Conservation (phyloP, 2,113 vertebrate genomes). For the Odobenus rosmarus region DNA sequence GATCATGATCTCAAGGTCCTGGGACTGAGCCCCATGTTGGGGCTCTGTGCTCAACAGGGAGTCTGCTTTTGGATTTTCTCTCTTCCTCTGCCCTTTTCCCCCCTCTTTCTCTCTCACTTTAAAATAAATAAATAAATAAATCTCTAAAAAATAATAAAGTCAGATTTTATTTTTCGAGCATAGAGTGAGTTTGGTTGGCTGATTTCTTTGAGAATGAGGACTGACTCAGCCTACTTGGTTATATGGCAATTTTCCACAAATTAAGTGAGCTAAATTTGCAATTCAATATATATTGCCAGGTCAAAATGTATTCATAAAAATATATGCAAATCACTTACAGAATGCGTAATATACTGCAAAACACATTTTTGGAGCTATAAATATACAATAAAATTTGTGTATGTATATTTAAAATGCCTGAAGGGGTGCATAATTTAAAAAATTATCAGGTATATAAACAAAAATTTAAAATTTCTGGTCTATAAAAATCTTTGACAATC, state of each 20-base stretch:
- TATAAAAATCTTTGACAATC: background rate
- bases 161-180: background rate
- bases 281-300: background rate
- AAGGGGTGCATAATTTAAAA: background rate
- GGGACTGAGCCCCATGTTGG: background rate
- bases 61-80: background rate
- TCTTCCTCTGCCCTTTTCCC: background rate
- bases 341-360: background rate
- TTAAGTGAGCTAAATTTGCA: background rate
- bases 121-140: background rate
- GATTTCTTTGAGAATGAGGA: background rate
- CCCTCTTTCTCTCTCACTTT: background rate
- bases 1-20: background rate
- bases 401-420: background rate
- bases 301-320: constrained; percentile 39
- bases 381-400: background rate
- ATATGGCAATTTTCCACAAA: constrained; percentile 6
- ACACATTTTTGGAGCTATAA: background rate
- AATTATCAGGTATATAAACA: background rate
- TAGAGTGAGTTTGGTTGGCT: background rate
- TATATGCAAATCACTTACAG: constrained; percentile 1
- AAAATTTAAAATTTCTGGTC: background rate
- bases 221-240: background rate
- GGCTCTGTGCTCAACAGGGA: background rate
- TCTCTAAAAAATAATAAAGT: background rate